phyloP scores from a whole-genome alignment of 2,888 invertebrate genomes.

The Apamea crenata region DNA sequence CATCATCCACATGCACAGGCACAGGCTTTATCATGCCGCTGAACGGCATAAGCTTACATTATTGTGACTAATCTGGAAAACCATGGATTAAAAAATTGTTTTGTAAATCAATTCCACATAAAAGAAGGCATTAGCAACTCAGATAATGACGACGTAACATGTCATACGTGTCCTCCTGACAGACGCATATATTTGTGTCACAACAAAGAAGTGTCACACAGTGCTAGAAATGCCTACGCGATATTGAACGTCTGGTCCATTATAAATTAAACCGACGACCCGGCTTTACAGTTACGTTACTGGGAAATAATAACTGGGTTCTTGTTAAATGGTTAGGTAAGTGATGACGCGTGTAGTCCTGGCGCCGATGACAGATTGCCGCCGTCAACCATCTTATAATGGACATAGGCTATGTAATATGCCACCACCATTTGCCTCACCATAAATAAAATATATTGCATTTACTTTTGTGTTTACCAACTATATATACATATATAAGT shows the following conservation, averaged over 20 bases:
- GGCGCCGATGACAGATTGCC: slow-evolving; percentile 57
- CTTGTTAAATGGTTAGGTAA: slow-evolving; percentile 56
- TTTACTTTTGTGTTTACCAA: slow-evolving; percentile 13
- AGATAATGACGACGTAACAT: slow-evolving; percentile 2
- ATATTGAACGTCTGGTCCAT: slow-evolving; percentile 46
- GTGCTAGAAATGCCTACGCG: slow-evolving; percentile 32
- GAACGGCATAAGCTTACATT: not conserved
- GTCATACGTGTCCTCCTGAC: slow-evolving; percentile 23
- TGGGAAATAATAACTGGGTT: slow-evolving; percentile 53
- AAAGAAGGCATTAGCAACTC: not conserved
- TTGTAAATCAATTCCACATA: not conserved
- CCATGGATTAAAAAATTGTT: not conserved
- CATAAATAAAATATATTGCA: slow-evolving; percentile 13
- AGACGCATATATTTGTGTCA: slow-evolving; percentile 22
- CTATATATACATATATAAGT: not conserved
- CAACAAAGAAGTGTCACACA: slow-evolving; percentile 43
- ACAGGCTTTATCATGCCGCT: not conserved
- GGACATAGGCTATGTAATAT: slow-evolving; percentile 8
- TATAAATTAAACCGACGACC: slow-evolving; percentile 52
- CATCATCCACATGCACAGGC: too few relatives aligned
- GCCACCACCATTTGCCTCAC: not conserved
- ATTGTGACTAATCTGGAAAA: not conserved
- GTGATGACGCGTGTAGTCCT: slow-evolving; percentile 57
- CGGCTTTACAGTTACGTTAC: slow-evolving; percentile 43
- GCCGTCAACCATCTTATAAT: slow-evolving; percentile 45